Percentiles rank a stretch among this genome's conserved stretches.
Evolutionary conservation across 2,888 invertebrate genomes (phyloP).

Genomic region (Tanypteryx hageni): DNA sequence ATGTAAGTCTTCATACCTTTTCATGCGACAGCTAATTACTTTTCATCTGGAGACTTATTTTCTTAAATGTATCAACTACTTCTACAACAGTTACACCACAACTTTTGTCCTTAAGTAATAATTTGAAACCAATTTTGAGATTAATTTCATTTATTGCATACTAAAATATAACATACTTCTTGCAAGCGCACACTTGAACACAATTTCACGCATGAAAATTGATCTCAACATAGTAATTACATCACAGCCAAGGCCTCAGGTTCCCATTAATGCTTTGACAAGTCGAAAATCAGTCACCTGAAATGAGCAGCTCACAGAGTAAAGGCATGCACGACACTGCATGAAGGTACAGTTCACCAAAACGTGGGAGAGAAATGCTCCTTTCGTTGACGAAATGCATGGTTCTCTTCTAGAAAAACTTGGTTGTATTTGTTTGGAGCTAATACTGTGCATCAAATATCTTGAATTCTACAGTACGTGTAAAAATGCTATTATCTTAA

Average conservation of each 20-base stretch:
- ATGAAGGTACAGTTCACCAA: constrained; percentile 32
- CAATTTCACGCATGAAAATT: constrained; percentile 46
- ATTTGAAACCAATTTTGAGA: constrained; percentile 23
- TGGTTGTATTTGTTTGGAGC: neutral
- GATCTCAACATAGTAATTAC: constrained; percentile 53
- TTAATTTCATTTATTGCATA: constrained; percentile 56
- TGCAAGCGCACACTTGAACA: constrained; percentile 55
- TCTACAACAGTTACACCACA: neutral
- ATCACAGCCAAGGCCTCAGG: constrained; percentile 51
- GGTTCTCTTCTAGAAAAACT: neutral
- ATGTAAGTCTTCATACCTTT: too few relatives aligned
- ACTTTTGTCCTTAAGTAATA: constrained; percentile 8
- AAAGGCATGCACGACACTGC: constrained; percentile 24
- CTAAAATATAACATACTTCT: constrained; percentile 55
- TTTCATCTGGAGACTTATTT: too few relatives aligned
- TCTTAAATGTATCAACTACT: neutral
- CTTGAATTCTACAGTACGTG: neutral
- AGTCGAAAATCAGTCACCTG: constrained; percentile 35
- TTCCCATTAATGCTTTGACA: constrained; percentile 25
- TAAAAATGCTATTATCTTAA: neutral
- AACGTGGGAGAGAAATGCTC: constrained; percentile 14
- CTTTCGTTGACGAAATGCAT: constrained; percentile 19
- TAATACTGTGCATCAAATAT: constrained; percentile 25
- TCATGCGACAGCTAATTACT: too few relatives aligned
- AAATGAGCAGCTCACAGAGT: constrained; percentile 35